phyloP scores from a whole-genome alignment of 30 jellyfish, hydroid and myxozoan genomes.

The Sanderia malayensis region DNA sequence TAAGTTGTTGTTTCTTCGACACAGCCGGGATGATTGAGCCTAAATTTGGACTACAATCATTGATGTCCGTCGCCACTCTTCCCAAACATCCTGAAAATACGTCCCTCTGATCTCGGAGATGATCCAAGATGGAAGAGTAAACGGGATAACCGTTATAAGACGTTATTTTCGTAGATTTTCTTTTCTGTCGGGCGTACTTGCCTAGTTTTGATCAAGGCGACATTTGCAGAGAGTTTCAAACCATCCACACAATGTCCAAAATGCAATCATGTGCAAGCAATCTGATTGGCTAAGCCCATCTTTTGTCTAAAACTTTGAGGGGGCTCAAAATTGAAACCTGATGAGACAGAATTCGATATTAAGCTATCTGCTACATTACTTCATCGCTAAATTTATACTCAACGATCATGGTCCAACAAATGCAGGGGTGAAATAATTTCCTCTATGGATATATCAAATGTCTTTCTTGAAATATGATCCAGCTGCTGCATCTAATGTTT shows the following conservation, averaged over 20 bases:
- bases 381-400: too few relatives aligned
- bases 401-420: too few relatives aligned
- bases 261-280: slow-evolving; percentile 48
- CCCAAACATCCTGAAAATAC: slow-evolving; percentile 86
- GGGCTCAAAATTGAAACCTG: too few relatives aligned
- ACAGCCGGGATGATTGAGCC: slow-evolving; percentile 80
- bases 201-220: slow-evolving; percentile 65
- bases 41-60: slow-evolving; percentile 53
- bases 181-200: slow-evolving; percentile 26
- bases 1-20: slow-evolving; percentile 75
- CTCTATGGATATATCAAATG: too few relatives aligned
- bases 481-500: too few relatives aligned
- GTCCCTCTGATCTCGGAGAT: slow-evolving; percentile 68
- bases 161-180: slow-evolving; percentile 65
- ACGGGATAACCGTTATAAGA: slow-evolving; percentile 69
- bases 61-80: slow-evolving; percentile 80
- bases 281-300: slow-evolving; percentile 47
- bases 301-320: too few relatives aligned
- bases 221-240: slow-evolving; percentile 74
- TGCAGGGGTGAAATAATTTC: too few relatives aligned
- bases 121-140: slow-evolving; percentile 63
- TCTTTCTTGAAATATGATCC: too few relatives aligned
- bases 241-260: slow-evolving; percentile 36
- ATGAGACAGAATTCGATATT: too few relatives aligned
- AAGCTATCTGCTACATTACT: too few relatives aligned